Base-by-base conservation (phyloP, 2,113 vertebrate genomes). In the Dicaeum eximium region DNA sequence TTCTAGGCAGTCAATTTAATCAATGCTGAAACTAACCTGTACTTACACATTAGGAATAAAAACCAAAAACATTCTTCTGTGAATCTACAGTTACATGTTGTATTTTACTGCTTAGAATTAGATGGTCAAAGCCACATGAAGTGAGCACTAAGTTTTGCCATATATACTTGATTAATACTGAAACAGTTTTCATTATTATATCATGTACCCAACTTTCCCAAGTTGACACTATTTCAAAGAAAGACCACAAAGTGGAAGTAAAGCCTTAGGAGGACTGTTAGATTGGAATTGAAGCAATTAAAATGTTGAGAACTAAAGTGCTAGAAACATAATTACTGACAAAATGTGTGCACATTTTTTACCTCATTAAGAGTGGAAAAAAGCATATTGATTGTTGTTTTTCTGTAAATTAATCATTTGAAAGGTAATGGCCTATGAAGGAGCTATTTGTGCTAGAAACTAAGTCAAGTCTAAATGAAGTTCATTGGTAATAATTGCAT, bases 401-500 rank as follows among this genome's bases (percentile, higher is more conserved):
- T 60, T 38, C 53, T 83, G 12, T 61, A 73, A 80, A 79, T 23
- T 0, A 69, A 30, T 48, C 64, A 54, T 70, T 58, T 57, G 30
- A 80, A 61, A 37, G 7, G 5, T 64, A 88, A 38, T 50, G 9
- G 8, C 15, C n/a, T 37, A 15, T 23, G 11, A 85, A 67, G 10
- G 9, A 84, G 7, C 2, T 13, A 7, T 67, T 56, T 57, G 18
- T 77, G 20, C 47, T 57, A 47, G 31, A 80, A 88, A 73, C 9
- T 24, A 15, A 44, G 31, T 45, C 9, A 67, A 64, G 27, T 12
- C 25, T 65, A 83, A 70, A 6, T 1, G 35, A 65, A 53, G 8
- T 24, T 71, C 42, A 12, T 7, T 31, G 17, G 14, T 1, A 2
- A 45, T 12, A 57, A 7, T 4, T 37, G 10, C 5, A 0, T 22